phyloP scores from a whole-genome alignment of 1,140 invertebrate species.

The Drosophila melanica region DNA sequence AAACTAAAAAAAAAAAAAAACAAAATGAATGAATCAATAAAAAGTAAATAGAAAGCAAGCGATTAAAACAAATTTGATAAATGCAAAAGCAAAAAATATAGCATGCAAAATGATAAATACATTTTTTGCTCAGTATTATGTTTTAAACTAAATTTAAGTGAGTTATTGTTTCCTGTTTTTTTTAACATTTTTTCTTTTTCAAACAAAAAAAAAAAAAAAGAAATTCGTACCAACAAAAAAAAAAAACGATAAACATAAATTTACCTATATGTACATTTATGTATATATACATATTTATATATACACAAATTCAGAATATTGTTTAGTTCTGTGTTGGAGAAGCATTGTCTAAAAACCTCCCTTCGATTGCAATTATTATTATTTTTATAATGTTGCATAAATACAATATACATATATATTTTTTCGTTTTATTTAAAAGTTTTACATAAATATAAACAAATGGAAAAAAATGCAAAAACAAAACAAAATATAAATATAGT shows the following conservation, averaged over 20 bases:
- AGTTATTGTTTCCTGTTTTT: constrained; percentile 80
- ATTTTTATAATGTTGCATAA: constrained; percentile 35
- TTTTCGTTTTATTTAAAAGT: constrained; percentile 68
- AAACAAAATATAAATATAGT: constrained; percentile 46
- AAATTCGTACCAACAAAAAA: constrained; percentile 22
- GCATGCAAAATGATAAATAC: constrained; percentile 71
- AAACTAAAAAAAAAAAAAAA: background rate
- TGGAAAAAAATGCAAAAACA: constrained; percentile 41
- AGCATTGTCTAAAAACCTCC: constrained; percentile 19
- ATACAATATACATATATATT: constrained; percentile 49
- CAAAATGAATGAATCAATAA: background rate
- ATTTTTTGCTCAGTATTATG: constrained; percentile 84
- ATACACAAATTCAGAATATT: constrained; percentile 31
- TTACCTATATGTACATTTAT: background rate
- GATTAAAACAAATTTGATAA: constrained; percentile 47
- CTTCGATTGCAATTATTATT: constrained; percentile 43
- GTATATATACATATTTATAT: constrained; percentile 20
- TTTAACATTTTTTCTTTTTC: constrained; percentile 29
- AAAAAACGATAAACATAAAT: constrained; percentile 17
- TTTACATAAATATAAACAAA: constrained; percentile 59
- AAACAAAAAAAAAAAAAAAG: constrained; percentile 4
- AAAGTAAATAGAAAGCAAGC: constrained; percentile 30
- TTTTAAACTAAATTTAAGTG: constrained; percentile 82
- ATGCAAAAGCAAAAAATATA: constrained; percentile 70
- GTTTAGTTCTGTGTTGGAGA: constrained; percentile 22